Percentiles rank a stretch among this genome's conserved stretches.
These are phyloP conservation scores for Condylostylus longicornis DNA, from an alignment of 1,140 invertebrate genomes.

Conservation along the genomic window DNA sequence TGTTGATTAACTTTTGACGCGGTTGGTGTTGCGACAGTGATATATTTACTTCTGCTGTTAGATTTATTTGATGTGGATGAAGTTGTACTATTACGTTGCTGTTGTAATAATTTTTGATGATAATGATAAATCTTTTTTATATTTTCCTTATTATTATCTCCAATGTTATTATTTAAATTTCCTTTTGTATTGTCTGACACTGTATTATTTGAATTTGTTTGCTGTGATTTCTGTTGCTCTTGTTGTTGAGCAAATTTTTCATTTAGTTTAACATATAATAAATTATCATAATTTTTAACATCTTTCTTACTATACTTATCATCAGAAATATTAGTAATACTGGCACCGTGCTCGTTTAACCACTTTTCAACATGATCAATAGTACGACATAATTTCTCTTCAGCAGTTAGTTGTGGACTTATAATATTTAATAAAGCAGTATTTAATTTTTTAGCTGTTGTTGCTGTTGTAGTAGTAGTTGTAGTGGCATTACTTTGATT, in stretches of 20 bases:
- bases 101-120: slow-evolving; percentile 16
- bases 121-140: slow-evolving; percentile 16
- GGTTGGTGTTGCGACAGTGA: slow-evolving; percentile 4
- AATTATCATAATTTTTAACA: slow-evolving; percentile 26
- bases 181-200: background rate
- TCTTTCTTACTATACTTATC: slow-evolving; percentile 14
- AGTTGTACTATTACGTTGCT: background rate
- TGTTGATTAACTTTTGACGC: slow-evolving; percentile 10
- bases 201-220: background rate
- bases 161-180: background rate
- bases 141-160: slow-evolving; percentile 2
- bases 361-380: slow-evolving; percentile 11
- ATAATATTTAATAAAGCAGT: slow-evolving; percentile 8
- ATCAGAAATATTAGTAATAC: background rate
- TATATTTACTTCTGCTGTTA: background rate
- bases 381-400: slow-evolving; percentile 5
- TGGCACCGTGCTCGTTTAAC: slow-evolving; percentile 4
- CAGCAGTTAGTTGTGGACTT: slow-evolving; percentile 4
- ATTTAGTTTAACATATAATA: slow-evolving; percentile 27
- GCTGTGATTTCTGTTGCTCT: slow-evolving; percentile 14
- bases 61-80: background rate
- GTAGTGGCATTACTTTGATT: slow-evolving; percentile 2
- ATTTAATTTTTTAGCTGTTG: slow-evolving; percentile 5
- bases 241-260: slow-evolving; percentile 29
- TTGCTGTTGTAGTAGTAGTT: slow-evolving; percentile 2